Conservation (phyloP, 2,113 vertebrate species). For the Haemorhous mexicanus region DNA sequence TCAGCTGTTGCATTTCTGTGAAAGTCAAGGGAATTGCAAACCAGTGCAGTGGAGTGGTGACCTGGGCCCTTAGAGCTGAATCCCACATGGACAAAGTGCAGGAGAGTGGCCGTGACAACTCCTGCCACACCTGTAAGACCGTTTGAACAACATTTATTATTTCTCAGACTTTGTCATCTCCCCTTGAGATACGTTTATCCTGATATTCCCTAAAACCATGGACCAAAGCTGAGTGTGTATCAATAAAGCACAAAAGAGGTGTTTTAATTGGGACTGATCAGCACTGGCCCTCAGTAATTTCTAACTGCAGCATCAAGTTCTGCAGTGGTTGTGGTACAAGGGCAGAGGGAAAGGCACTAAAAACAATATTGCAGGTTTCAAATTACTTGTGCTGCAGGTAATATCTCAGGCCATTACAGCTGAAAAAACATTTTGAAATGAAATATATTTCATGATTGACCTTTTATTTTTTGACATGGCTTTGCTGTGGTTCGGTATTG, state of each 20-base stretch:
- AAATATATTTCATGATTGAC: background rate
- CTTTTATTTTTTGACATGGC: background rate
- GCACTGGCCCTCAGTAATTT: background rate
- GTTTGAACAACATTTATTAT: background rate
- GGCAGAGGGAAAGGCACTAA: background rate
- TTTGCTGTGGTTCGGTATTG: background rate
- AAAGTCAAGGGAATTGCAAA: background rate
- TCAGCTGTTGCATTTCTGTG: background rate
- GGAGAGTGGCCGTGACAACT: background rate
- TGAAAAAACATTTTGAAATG: background rate
- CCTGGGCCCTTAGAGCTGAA: background rate
- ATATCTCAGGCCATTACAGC: background rate
- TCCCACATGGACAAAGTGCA: background rate
- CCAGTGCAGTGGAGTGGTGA: background rate
- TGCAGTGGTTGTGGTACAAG: background rate
- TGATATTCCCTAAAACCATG: slow-evolving; percentile 12
- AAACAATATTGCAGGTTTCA: background rate
- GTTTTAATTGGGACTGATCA: background rate
- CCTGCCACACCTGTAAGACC: background rate
- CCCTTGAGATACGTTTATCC: background rate
- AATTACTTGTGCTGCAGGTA: background rate
- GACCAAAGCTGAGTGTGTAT: background rate
- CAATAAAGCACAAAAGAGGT: background rate
- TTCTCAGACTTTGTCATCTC: background rate
- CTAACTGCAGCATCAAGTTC: background rate